These are phyloP conservation scores for Gymnogyps californianus DNA, from an alignment of 2,113 vertebrate genomes.

Conservation along the genomic window DNA sequence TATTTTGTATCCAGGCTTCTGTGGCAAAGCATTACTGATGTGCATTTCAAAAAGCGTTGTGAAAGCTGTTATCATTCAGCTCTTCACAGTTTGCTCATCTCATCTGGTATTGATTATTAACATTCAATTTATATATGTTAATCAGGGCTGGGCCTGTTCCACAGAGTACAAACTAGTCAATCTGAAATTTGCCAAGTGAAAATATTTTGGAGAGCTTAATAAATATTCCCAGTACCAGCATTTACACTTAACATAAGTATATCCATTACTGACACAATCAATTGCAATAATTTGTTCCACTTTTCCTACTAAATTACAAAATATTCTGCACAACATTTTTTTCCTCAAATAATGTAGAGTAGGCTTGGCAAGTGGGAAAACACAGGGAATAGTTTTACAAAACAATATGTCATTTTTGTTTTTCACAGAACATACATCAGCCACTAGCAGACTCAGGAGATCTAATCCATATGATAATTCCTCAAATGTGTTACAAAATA, in stretches of 20 bases:
- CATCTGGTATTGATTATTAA: not conserved
- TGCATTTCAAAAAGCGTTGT: not conserved
- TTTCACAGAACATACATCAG: conserved; percentile 24
- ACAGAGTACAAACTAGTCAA: not conserved
- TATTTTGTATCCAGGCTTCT: not conserved
- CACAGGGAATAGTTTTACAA: conserved; percentile 5
- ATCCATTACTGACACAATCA: not conserved
- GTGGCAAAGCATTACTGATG: not conserved
- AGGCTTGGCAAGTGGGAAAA: conserved; percentile 15
- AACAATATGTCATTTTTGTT: conserved; percentile 23
- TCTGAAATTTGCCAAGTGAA: not conserved
- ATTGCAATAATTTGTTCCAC: not conserved
- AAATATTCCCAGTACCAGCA: not conserved
- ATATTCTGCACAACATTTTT: not conserved
- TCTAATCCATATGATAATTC: conserved; percentile 39
- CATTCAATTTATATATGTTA: not conserved
- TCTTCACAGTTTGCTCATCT: not conserved
- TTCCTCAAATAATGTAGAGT: not conserved
- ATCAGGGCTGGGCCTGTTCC: not conserved
- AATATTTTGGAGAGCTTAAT: not conserved
- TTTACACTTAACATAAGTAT: not conserved
- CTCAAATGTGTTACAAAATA: not conserved
- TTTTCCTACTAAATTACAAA: not conserved
- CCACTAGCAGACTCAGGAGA: not conserved
- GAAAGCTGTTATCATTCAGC: not conserved